A percentile compares a stretch with the other conserved stretches of the same genome.
phyloP scores from a whole-genome alignment of 2,113 vertebrate genomes.

The Macrotus californicus region DNA sequence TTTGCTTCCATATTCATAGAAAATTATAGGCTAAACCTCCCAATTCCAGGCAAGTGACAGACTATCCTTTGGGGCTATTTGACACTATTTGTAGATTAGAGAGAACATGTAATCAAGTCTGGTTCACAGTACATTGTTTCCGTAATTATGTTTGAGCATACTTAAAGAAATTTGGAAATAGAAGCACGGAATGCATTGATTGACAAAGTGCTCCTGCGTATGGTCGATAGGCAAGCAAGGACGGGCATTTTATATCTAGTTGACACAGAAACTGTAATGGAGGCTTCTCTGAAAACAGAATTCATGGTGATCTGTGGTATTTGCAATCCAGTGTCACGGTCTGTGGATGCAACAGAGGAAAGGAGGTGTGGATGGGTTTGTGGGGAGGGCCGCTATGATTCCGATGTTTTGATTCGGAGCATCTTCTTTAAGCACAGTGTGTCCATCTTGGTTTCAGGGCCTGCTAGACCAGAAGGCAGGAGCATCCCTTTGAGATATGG shows the following conservation, averaged over 20 bases:
- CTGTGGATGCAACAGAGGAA: neutral
- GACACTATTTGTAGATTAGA: conserved; percentile 12
- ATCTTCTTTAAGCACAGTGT: neutral
- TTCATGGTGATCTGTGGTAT: neutral
- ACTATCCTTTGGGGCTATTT: neutral
- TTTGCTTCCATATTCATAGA: conserved; percentile 17
- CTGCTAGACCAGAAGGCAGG: neutral
- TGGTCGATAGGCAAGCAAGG: neutral
- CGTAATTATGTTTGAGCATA: neutral
- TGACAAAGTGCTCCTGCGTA: neutral
- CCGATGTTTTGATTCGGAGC: neutral
- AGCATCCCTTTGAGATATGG: neutral
- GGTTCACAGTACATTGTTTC: neutral
- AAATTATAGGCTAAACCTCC: neutral
- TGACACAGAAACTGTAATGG: neutral
- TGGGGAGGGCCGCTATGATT: neutral
- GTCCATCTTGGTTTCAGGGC: neutral
- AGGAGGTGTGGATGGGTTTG: neutral
- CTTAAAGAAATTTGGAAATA: conserved; percentile 3
- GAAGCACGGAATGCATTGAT: neutral
- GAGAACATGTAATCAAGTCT: conserved; percentile 19
- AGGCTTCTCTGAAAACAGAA: neutral
- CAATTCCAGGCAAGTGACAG: neutral
- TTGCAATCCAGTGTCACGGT: neutral
- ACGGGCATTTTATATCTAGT: neutral